Evolutionary conservation across 2,113 vertebrate species (phyloP), one percentile per base, ranked within the genome.

Genomic region (Mus spicilegus): DNA sequence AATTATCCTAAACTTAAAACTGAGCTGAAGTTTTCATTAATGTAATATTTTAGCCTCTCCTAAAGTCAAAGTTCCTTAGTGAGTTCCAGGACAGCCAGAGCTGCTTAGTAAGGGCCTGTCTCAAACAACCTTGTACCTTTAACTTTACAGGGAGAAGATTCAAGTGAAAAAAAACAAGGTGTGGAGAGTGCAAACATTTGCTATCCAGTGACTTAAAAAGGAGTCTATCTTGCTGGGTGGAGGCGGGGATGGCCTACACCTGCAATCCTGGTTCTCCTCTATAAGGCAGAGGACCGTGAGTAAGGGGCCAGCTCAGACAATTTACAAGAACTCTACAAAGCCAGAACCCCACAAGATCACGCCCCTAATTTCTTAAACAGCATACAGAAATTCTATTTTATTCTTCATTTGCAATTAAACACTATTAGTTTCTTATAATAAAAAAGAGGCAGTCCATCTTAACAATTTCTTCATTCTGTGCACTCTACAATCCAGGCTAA

Each of bases 351-450:
- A 61, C 28, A 61, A 28, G 5, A 56, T 61, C 51, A 20, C 17
- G 61, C 1, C 28, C 85, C 72, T 39, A 76, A 19, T 72, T 89
- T 58, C 51, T 82, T 10, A 95, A 87, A 90, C 4, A 93, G 6
- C 12, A 72, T 58, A 87, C 0, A 87, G 51, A 85, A 94, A 95
- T 91, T 72, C 16, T 63, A 92, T 86, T 94, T 92, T 28, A 77
- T 84, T 92, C 4, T 88, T 56, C 76, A 95, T 94, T 95, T 77
- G 75, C 33, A 95, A 95, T 95, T 49, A 92, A 81, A 90, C 42
- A 67, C 88, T 89, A 87, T 85, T 67, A 81, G 86, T 28, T 86
- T 93, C 76, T 75, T 17, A 0, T 75, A 96, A 92, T 20, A 96
- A 67, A 78, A 12, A 85, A 72, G 63, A 95, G n/a, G 94, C 39